These are phyloP conservation scores for Eupithecia inturbata DNA, from an alignment of 2,888 invertebrate species.

Conservation along the genomic window DNA sequence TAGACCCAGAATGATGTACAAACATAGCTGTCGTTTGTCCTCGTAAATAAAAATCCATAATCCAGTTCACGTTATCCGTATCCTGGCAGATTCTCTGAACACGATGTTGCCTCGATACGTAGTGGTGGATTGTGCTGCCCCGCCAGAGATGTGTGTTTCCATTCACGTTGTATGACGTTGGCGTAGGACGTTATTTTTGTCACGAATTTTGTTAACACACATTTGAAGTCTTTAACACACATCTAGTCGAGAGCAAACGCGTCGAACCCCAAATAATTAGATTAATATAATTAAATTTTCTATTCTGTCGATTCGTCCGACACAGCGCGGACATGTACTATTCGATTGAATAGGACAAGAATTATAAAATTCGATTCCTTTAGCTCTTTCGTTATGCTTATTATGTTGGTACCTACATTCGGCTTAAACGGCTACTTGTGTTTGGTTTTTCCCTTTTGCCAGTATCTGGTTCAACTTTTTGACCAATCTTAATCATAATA, in stretches of 20 bases:
- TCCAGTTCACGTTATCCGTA: constrained; percentile 50
- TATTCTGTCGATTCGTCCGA: background rate
- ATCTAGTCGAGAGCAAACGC: too few species aligned
- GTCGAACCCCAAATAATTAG: background rate
- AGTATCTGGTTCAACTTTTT: too few species aligned
- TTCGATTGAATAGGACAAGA: too few species aligned
- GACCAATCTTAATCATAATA: background rate
- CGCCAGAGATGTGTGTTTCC: background rate
- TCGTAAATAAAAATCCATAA: constrained; percentile 30
- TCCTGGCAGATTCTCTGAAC: constrained; percentile 52
- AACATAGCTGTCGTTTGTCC: background rate
- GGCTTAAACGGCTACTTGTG: too few species aligned
- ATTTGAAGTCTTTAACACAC: too few species aligned
- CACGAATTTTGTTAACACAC: too few species aligned
- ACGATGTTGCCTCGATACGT: constrained; percentile 1
- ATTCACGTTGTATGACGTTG: background rate
- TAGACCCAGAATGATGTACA: background rate
- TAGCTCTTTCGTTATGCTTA: too few species aligned
- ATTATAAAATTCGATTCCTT: too few species aligned
- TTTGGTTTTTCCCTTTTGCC: too few species aligned
- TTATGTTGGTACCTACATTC: too few species aligned
- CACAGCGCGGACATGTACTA: background rate
- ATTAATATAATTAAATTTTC: too few species aligned
- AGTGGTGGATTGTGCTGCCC: background rate
- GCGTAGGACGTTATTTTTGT: too few species aligned